Evolutionary conservation across 2,888 invertebrate species (phyloP).

Genomic region (Timema cristinae): DNA sequence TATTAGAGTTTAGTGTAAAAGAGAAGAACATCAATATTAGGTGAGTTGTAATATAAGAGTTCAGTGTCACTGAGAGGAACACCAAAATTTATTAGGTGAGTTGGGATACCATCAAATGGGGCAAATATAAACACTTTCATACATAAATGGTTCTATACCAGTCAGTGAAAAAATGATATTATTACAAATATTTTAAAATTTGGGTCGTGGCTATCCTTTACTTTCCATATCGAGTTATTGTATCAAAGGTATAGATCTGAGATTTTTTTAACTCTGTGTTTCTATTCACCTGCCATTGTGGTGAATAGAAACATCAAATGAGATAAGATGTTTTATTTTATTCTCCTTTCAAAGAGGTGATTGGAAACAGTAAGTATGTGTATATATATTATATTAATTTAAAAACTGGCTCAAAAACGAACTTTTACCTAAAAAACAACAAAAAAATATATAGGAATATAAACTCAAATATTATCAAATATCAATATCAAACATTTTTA

Average conservation of each 20-base stretch:
- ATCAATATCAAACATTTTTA: background rate
- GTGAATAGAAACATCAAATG: background rate
- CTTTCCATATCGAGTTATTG: background rate
- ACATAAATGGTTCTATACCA: background rate
- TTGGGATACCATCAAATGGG: background rate
- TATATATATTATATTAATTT: too few species aligned
- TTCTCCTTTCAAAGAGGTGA: conserved; percentile 1
- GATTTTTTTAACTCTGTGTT: background rate
- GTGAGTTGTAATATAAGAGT: conserved; percentile 38
- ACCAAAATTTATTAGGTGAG: too few species aligned
- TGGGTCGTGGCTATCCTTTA: conserved; percentile 10
- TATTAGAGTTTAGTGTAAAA: too few species aligned
- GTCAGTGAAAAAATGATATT: background rate
- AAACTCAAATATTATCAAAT: background rate
- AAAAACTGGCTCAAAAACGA: too few species aligned
- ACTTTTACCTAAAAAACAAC: background rate
- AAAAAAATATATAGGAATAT: background rate
- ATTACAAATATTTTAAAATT: background rate
- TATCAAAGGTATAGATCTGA: background rate
- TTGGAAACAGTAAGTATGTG: background rate
- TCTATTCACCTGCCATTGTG: conserved; percentile 15
- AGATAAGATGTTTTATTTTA: background rate
- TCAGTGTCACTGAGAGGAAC: too few species aligned
- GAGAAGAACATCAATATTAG: conserved; percentile 80
- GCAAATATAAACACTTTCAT: conserved; percentile 10